Conservation (phyloP, 2,797 vertebrate species). For the Borostomias antarcticus region DNA sequence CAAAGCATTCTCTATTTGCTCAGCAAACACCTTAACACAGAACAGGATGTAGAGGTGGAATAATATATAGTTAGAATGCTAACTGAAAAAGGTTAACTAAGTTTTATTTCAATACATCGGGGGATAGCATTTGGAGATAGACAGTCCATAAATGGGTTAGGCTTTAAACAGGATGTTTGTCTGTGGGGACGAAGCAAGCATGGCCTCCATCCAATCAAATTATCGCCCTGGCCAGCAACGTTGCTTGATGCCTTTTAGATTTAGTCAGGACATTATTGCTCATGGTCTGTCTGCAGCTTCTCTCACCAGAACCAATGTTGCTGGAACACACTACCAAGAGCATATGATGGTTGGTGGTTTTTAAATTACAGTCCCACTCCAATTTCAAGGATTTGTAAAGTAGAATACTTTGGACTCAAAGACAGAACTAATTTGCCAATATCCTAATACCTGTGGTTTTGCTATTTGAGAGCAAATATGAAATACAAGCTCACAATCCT, state of each 20-base stretch:
- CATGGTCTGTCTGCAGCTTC: not conserved
- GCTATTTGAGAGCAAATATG: not conserved
- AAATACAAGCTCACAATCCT: not conserved
- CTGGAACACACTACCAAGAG: too few relatives aligned
- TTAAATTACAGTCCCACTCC: too few relatives aligned
- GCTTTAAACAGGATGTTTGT: conserved; percentile 1
- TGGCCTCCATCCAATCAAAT: conserved; percentile 18
- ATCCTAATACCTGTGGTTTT: not conserved
- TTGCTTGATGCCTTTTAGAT: conserved; percentile 8
- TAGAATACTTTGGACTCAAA: too few relatives aligned
- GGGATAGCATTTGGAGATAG: not conserved
- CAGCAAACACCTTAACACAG: not conserved
- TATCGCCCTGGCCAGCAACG: conserved; percentile 5
- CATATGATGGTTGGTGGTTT: too few relatives aligned
- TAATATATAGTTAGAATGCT: not conserved
- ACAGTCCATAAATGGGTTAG: conserved; percentile 25
- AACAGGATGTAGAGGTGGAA: not conserved
- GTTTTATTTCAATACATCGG: conserved; percentile 14
- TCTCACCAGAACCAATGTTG: not conserved
- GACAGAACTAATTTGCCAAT: not conserved
- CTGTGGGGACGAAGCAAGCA: not conserved
- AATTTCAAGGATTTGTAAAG: too few relatives aligned
- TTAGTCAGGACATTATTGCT: conserved; percentile 4
- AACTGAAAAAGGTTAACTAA: not conserved
- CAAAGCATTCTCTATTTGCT: not conserved